Conservation (phyloP, 2,888 invertebrate genomes). For the Amphipyra tragopoginis region DNA sequence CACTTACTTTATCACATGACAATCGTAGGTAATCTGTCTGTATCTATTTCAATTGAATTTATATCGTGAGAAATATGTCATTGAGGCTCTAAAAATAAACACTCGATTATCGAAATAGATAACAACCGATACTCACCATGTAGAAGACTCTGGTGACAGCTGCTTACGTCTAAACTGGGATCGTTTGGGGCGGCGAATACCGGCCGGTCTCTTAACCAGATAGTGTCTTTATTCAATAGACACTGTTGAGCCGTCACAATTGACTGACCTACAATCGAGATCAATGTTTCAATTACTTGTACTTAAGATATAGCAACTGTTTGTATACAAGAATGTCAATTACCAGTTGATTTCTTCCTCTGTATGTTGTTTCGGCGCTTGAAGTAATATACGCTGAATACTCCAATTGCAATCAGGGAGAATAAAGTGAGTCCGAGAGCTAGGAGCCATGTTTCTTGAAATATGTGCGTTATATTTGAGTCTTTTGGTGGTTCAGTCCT, state of each 20-base stretch:
- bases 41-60: constrained; percentile 40
- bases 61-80: constrained; percentile 68
- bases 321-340: constrained; percentile 58
- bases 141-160: constrained; percentile 85
- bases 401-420: constrained; percentile 81
- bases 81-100: constrained; percentile 55
- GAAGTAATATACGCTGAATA: constrained; percentile 84
- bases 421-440: constrained; percentile 82
- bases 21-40: constrained; percentile 26
- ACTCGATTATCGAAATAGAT: constrained; percentile 53
- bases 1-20: constrained; percentile 27
- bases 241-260: constrained; percentile 88
- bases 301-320: constrained; percentile 48
- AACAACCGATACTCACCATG: constrained; percentile 76
- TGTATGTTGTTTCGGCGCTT: constrained; percentile 82
- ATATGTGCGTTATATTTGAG: constrained; percentile 80
- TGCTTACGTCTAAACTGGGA: constrained; percentile 78
- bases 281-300: constrained; percentile 78
- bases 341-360: constrained; percentile 85
- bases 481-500: constrained; percentile 87
- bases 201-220: constrained; percentile 85
- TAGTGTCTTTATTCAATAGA: constrained; percentile 87
- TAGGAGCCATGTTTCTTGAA: constrained; percentile 86
- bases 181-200: constrained; percentile 82
- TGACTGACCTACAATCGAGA: constrained; percentile 84